Base-by-base conservation (phyloP, 1,140 invertebrate species). In the Holotrichia oblita region DNA sequence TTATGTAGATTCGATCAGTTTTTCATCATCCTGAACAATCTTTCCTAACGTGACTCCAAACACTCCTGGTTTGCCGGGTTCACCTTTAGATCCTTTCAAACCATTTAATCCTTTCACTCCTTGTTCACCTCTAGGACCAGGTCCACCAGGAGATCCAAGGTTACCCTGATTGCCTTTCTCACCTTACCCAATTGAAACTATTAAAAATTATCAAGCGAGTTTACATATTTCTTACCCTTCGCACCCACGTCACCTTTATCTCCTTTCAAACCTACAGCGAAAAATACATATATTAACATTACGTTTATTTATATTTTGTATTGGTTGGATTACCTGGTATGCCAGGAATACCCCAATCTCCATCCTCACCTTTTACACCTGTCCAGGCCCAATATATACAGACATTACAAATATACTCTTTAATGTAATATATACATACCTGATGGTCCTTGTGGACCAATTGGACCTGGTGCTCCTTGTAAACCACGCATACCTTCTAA, bases 341-440 rank as follows among this genome's bases (percentile, higher is more conserved):
- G 4, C 61, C 61, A 0, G 61, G 61, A 14, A 34, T 12, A 10
- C 61, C 61, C 27, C 27, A 34, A 7, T 69, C 22, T 7, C 73
- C 73, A 17, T 7, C 34, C 3, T 74, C 73, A n/a, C 73, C 73
- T 22, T 41, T 74, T 74, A 3, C 34, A 24, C 73, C 73, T 74
- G 8, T 9, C n/a, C n/a, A 74, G 40, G 2, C 41, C 24, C 14
- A 27, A 69, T 12, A 69, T 10, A 69, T 9, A 9, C 8, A 4
- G 1, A 34, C 24, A 10, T 2, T 4, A 34, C 3, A n/a, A n/a
- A 17, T 17, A 55, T 55, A 55, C n/a, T n/a, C n/a, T 55, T 55
- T 55, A 7, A 55, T 14, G 14, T 6, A 17, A 17, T 7, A 55
- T 14, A n/a, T 55, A 10, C 10, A 22, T 69, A 69, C 73, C 73